Conservation (phyloP, 2,113 vertebrate genomes). For the Atrichornis clamosus region DNA sequence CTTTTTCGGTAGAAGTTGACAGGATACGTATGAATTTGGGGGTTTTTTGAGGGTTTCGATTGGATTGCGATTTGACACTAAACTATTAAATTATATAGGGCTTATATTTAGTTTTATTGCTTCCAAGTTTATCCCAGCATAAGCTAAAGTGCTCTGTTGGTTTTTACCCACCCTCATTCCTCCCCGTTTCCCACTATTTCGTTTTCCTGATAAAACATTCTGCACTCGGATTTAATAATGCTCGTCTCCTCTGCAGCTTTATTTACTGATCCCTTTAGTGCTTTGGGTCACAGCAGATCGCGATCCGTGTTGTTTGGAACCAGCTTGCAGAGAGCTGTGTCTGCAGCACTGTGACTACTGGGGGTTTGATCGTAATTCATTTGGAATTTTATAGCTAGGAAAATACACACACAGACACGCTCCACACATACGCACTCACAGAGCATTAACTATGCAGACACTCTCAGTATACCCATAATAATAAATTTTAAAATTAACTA, state of each 20-base stretch:
- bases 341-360: background rate
- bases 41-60: background rate
- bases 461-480: background rate
- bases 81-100: slow-evolving; percentile 70
- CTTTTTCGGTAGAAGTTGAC: background rate
- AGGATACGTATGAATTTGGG: background rate
- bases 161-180: background rate
- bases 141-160: slow-evolving; percentile 14
- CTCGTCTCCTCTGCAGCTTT: background rate
- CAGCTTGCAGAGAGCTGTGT: background rate
- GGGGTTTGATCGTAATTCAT: slow-evolving; percentile 49
- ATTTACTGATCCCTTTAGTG: background rate
- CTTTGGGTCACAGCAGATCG: background rate
- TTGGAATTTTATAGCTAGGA: slow-evolving; percentile 51
- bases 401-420: slow-evolving; percentile 5
- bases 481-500: background rate
- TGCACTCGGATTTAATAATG: background rate
- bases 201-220: background rate
- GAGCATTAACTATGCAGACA: background rate
- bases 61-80: slow-evolving; percentile 59
- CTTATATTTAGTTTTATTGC: slow-evolving; percentile 65
- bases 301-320: background rate
- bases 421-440: background rate
- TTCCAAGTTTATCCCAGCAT: slow-evolving; percentile 56
- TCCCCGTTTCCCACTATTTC: background rate